Evolutionary conservation across 2,888 invertebrate genomes (phyloP), one percentile per base, ranked within the genome.

Genomic region (Torymus aiolomorphi): DNA sequence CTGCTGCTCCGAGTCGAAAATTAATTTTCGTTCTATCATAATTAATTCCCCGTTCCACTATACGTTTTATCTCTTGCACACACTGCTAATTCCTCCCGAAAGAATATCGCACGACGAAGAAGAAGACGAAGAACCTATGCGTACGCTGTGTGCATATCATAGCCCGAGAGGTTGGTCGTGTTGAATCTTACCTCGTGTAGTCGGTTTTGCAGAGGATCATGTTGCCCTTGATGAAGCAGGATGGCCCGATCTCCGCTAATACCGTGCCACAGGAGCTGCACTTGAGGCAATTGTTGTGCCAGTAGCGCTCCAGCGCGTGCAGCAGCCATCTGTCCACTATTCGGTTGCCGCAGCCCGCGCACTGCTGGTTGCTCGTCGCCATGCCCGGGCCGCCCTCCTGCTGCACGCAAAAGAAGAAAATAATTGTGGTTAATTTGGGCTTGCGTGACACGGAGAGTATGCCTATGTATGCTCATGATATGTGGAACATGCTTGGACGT

Each of bases 171-270:
- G 57, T 13, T 0, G 54, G 12, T 4, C 1, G 14, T 1, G 16
- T 49, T 52, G 69, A 54, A 42, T 11, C 94, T 94, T 92, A 98
- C 98, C 96, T 97, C 91, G 96, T 94, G 92, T 98, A 98, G 92
- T 98, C 98, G 92, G 94, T 95, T 94, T 96, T 96, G 94, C 98
- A 98, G 89, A 98, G 94, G 91, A 98, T 97, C 95, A 98, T 96
- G 87, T 96, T 96, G 84, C 95, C 95, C 92, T 96, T 96, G 91
- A 96, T 96, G 92, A 96, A 98, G 93, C 97, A 98, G 88, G 97
- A 96, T 84, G 94, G 93, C 83, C 97, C 97, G 91, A 97, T 95
- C 91, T 98, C 97, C 88, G 97, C 97, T 85, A 98, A 93, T 90
- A 95, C 95, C 84, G 96, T 95, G 84, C 95, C 95, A 91, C 98